Conservation (phyloP, 1,140 invertebrate genomes). For the Drosophila albomicans region DNA sequence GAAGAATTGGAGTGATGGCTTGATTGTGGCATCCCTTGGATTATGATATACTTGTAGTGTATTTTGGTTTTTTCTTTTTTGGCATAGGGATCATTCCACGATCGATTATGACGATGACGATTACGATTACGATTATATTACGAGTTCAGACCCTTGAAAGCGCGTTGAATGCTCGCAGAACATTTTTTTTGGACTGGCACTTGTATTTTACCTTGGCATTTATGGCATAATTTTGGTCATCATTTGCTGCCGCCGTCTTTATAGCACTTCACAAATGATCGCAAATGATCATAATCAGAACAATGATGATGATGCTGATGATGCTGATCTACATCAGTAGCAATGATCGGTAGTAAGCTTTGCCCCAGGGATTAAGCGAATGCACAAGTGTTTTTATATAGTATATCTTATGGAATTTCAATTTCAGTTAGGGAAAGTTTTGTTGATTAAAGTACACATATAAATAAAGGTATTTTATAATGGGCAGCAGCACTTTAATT, state of each 20-base stretch:
- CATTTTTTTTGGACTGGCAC: conserved; percentile 13
- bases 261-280: conserved; percentile 7
- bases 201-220: conserved; percentile 72
- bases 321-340: conserved; percentile 25
- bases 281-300: conserved; percentile 13
- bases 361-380: conserved; percentile 5
- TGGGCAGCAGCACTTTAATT: not conserved
- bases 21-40: conserved; percentile 68
- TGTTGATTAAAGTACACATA: not conserved
- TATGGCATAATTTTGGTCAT: conserved; percentile 73
- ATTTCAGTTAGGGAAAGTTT: not conserved
- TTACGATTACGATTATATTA: conserved; percentile 42
- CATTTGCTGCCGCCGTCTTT: conserved; percentile 12
- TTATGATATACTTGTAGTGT: conserved; percentile 58
- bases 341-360: not conserved
- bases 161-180: conserved; percentile 52
- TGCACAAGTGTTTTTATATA: not conserved
- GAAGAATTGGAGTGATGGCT: conserved; percentile 69
- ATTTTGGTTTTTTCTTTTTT: too few relatives aligned
- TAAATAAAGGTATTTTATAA: not conserved
- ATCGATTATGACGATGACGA: conserved; percentile 28
- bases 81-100: conserved; percentile 12
- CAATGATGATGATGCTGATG: conserved; percentile 34
- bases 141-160: conserved; percentile 57
- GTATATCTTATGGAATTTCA: conserved; percentile 4